Percentiles rank a stretch among this genome's conserved stretches.
These are phyloP conservation scores for Tauraco erythrolophus DNA, from an alignment of 2,113 vertebrate genomes.

Conservation along the genomic window DNA sequence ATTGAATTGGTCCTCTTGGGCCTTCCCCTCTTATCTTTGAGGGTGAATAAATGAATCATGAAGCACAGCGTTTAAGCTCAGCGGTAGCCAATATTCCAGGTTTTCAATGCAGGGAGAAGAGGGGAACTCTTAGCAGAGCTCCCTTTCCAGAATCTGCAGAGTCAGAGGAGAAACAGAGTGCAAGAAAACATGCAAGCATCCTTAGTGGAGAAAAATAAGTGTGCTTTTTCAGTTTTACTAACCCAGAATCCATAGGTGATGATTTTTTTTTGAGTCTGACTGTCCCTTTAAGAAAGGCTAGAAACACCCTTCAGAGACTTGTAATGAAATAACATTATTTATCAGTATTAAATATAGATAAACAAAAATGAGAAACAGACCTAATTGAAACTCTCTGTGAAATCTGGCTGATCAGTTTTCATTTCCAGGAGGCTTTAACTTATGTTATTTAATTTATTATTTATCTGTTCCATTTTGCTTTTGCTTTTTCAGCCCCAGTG, in stretches of 20 bases:
- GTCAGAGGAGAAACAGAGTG: neutral
- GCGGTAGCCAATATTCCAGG: neutral
- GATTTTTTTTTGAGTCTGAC: neutral
- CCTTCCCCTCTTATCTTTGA: neutral
- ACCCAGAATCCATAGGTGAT: neutral
- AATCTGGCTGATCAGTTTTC: constrained; percentile 64
- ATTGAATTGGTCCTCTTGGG: neutral
- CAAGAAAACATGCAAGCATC: neutral
- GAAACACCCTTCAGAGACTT: constrained; percentile 42
- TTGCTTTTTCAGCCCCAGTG: neutral
- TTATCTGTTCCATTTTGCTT: constrained; percentile 57
- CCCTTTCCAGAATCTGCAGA: neutral
- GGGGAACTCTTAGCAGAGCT: neutral
- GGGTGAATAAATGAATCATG: neutral
- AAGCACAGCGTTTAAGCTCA: neutral
- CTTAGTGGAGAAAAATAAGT: neutral
- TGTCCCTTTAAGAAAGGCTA: constrained; percentile 48
- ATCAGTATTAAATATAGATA: constrained; percentile 79
- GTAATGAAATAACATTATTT: constrained; percentile 75
- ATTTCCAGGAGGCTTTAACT: constrained; percentile 66
- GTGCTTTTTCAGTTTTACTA: neutral
- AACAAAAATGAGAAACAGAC: constrained; percentile 75
- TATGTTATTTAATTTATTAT: constrained; percentile 72
- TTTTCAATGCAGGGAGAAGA: neutral
- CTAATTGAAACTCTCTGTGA: constrained; percentile 69